Percentiles rank a stretch among this genome's conserved stretches.
Evolutionary conservation across 2,797 vertebrate genomes (phyloP).

Genomic region (Halcyon leucocephala): DNA sequence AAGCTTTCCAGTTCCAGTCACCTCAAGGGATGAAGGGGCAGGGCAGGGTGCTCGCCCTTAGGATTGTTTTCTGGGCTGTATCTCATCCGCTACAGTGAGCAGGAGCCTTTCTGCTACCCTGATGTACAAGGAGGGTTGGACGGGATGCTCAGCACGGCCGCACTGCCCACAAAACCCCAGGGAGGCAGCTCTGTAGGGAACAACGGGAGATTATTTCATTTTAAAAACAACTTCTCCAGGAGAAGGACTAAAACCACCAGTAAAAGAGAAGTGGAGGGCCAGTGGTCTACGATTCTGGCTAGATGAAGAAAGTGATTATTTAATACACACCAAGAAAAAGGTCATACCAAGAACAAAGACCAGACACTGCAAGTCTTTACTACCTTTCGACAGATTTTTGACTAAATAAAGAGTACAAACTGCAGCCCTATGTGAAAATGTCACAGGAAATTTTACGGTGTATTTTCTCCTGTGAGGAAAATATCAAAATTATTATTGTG

Average conservation of each 20-base stretch:
- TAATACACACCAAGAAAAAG: neutral
- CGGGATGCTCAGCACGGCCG: neutral
- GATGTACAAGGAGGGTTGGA: neutral
- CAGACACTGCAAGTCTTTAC: neutral
- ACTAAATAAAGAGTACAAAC: neutral
- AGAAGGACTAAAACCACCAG: neutral
- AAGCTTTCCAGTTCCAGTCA: neutral
- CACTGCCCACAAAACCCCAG: neutral
- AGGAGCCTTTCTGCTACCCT: neutral
- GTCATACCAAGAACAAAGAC: neutral
- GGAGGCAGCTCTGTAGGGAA: neutral
- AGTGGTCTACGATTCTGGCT: neutral
- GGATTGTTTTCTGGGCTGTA: neutral
- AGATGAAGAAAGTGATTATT: neutral
- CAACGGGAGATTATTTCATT: neutral
- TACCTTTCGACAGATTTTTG: neutral
- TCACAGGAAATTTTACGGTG: conserved; percentile 29
- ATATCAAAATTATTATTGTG: neutral
- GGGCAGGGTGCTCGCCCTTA: neutral
- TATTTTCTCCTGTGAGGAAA: neutral
- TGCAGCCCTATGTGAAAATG: neutral
- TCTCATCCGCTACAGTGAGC: neutral
- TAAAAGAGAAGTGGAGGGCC: neutral
- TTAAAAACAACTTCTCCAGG: neutral
- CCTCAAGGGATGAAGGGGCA: neutral